A percentile compares a stretch with the other conserved stretches of the same genome.
Conservation (phyloP, 2,888 invertebrate species). For the Philereme transversata region DNA sequence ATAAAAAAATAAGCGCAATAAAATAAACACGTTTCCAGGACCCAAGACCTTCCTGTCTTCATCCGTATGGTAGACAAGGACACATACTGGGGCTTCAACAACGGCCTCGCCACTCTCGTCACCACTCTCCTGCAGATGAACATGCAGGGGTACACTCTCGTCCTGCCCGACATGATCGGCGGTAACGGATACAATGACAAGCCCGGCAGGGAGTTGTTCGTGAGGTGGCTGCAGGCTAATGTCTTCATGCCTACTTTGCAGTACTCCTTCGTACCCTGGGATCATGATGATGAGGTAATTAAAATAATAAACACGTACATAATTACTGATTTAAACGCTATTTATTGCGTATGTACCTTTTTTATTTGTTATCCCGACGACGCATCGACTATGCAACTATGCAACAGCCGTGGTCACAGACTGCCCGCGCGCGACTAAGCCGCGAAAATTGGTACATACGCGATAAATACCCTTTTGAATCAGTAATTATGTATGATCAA, state of each 20-base stretch:
- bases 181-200: constrained; percentile 86
- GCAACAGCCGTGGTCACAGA: background rate
- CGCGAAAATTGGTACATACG: too few species aligned
- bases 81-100: constrained; percentile 86
- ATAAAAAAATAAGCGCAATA: too few species aligned
- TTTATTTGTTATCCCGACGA: too few species aligned
- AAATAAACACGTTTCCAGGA: constrained; percentile 58
- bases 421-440: too few species aligned
- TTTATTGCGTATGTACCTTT: too few species aligned
- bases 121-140: constrained; percentile 87
- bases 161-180: constrained; percentile 92
- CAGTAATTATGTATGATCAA: too few species aligned
- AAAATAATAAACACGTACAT: background rate
- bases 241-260: constrained; percentile 92
- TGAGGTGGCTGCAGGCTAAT: constrained; percentile 91
- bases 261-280: constrained; percentile 93
- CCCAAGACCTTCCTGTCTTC: constrained; percentile 88
- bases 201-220: constrained; percentile 86
- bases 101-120: constrained; percentile 88
- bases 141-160: constrained; percentile 87
- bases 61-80: constrained; percentile 92
- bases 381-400: too few species aligned
- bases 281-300: constrained; percentile 84
- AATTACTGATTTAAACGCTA: too few species aligned
- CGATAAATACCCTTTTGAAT: too few species aligned